Base-by-base conservation (phyloP, 2,888 invertebrate species). In the Ennomos fuscantarius region DNA sequence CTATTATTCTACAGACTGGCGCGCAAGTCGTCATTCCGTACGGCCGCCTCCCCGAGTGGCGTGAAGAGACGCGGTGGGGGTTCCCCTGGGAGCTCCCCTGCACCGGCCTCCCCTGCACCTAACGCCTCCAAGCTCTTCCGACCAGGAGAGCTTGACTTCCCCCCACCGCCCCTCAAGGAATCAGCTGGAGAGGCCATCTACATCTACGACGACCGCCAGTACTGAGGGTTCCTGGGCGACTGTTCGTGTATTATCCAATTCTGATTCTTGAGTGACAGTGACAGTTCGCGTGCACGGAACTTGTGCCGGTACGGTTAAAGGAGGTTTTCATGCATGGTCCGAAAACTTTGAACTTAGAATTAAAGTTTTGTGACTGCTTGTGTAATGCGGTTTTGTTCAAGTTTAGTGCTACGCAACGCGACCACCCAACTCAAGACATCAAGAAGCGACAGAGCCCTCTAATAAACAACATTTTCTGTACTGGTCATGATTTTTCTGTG, bases 171-270 rank as follows among this genome's bases (percentile, higher is more conserved):
- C 55, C 91, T 79, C 70, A 95, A 95, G 78, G 95, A 95, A 72
- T 93, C 95, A 61, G 95, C 95, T 39, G 95, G 94, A 8, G 95
- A 95, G 76, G 94, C 94, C 42, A 94, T 95, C 69, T 92, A 92
- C 75, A 91, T 92, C 31, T 92, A 92, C 82, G 89, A 91, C 72
- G 90, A 92, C 68, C 86, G 86, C 63, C 89, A 87, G 74, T 91
- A 91, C 71, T 89, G 87, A 87, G 60, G 55, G 39, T 40, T 46
- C 37, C 33, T 46, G 53, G 51, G 44, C 54, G 54, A 50, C 58
- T 53, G 59, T 50, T 59, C 54, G 50, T 54, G 54, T 37, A 32
- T 49, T 8, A 33, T 46, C 41, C 41, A 40, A 40, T 57, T 34
- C 45, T 56, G 37, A 56, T 32, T 37, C 43, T 42, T 36, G 55